phyloP scores from a whole-genome alignment of 2,113 vertebrate genomes.

The Phalacrocorax carbo region DNA sequence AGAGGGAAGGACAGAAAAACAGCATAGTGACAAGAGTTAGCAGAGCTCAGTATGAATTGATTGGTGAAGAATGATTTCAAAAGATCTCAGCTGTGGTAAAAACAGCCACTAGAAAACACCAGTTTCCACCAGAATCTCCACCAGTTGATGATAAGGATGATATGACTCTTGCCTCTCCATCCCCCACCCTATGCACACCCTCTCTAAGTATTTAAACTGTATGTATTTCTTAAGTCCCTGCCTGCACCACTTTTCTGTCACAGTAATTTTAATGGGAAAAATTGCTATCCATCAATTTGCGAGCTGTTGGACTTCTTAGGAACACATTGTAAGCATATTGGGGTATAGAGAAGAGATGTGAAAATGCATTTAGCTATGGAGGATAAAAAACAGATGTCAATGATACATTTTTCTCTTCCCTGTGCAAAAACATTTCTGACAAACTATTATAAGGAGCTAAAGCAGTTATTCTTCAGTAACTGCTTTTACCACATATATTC shows the following conservation, averaged over 20 bases:
- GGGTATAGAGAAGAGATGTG: not conserved
- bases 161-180: not conserved
- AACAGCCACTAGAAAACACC: not conserved
- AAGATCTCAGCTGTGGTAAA: not conserved
- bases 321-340: conserved; percentile 14
- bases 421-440: not conserved
- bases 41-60: not conserved
- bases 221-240: conserved; percentile 1
- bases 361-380: conserved; percentile 9
- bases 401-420: not conserved
- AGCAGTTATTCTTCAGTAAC: not conserved
- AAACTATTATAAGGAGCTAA: not conserved
- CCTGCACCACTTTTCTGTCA: not conserved
- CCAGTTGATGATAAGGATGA: not conserved
- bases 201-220: not conserved
- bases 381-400: not conserved
- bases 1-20: not conserved
- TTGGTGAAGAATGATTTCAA: not conserved
- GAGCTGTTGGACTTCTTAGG: not conserved
- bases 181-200: not conserved
- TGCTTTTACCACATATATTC: not conserved
- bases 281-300: conserved; percentile 27
- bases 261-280: conserved; percentile 41
- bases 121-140: not conserved
- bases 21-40: not conserved